Evolutionary conservation across 2,888 invertebrate species (phyloP), one percentile per base, ranked within the genome.

Genomic region (Cheilosia impressa): DNA sequence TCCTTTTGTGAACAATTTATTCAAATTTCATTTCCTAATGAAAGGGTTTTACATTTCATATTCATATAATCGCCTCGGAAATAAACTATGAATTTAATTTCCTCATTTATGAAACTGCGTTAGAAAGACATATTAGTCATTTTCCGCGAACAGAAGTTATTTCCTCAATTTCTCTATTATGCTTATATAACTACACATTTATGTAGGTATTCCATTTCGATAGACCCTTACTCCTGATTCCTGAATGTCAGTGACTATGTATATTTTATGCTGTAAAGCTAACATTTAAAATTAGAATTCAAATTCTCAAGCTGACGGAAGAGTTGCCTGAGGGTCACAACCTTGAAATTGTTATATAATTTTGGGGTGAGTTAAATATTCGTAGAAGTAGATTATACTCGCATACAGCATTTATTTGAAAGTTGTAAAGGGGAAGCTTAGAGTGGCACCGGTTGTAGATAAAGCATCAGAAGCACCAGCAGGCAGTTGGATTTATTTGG

Each of bases 61-160:
- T 72, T 82, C 62, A 82, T 66, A 78, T 78, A 82, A 82, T 78
- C n/a, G 66, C 71, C 45, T 72, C 82, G 78, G 82, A 83, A 78
- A 83, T 83, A 78, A 83, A 78, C 78, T 72, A 78, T 68, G 82
- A 78, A 83, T 78, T 62, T 78, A 83, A 83, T 83, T 83, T 83
- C 82, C 82, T 72, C 78, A 73, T 68, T 72, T 66, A 78, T 72
- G 65, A 62, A 80, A 55, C 19, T 62, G 60, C 27, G 50, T 58
- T 43, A 71, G 57, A 65, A 72, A 62, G 72, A 68, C 66, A 53
- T 82, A 82, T 77, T 77, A 77, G 58, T 31, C 65, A 55, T 78
- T 83, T 78, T 78, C 72, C 62, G 82, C 60, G 78, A 83, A 43
- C 72, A 78, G 55, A 72, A 82, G 76, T 60, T 55, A 83, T 83